Evolutionary conservation across 2,797 vertebrate species (phyloP), one percentile per base, ranked within the genome.

Genomic region (Hirundo rustica): DNA sequence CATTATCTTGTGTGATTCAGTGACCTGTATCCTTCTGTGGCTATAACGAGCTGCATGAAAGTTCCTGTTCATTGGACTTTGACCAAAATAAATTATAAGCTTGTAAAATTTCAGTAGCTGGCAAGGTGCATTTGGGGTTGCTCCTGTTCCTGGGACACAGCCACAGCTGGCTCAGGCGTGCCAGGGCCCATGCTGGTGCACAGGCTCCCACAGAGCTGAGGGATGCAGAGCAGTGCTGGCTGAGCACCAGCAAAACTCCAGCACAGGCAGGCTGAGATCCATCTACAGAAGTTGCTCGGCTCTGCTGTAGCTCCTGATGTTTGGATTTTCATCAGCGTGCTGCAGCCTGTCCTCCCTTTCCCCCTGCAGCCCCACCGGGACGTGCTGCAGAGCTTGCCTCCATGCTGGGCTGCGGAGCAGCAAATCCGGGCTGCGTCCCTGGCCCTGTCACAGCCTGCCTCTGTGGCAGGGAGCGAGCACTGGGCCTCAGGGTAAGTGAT

Each of bases 1-100:
- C 30, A 53, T 90, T 95, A 94, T 92, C 91, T 74, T 60, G 29
- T 7, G 10, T 73, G 88, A 94, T 93, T 95, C 88, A 60, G 86
- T 94, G 90, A 89, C 77, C 74, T 73, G 45, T 29, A 13, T 74
- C 34, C 50, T 86, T 75, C 72, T 71, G 61, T 73, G 45, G 16
- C 9, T 60, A 8, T 77, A 85, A 71, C 0, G 0, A 94, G 61
- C 74, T 57, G 45, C 57, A 6, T 57, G 47, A 25, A 78, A 83
- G 77, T 86, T 92, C 40, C 60, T 68, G 30, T 88, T 90, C 34
- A 5, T 73, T 23, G 1, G 67, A 83, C 74, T 94, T 82, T 16
- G 55, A 76, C 88, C 50, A 70, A 30, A 93, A 89, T 87, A 61
- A 90, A 71, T 66, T 50, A 23, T 10, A 64, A 79, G 13, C 65